These are phyloP conservation scores for Charadrius vociferus DNA, from an alignment of 2,113 vertebrate genomes.

Conservation along the genomic window DNA sequence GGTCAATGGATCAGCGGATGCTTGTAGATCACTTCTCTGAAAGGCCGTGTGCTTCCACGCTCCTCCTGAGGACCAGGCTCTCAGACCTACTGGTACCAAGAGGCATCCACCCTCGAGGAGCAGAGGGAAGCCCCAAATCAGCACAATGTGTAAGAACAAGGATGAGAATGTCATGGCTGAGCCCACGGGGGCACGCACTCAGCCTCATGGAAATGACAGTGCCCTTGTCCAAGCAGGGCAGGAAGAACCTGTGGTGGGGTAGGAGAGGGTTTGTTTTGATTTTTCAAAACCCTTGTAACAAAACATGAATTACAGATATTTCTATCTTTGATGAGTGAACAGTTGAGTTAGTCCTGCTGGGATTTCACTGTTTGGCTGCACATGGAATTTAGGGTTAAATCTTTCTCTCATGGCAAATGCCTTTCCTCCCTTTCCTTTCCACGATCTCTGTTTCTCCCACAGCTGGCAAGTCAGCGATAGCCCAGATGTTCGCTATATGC, in stretches of 20 bases:
- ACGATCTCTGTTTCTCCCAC: neutral
- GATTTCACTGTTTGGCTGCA: neutral
- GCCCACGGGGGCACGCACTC: rapidly evolving
- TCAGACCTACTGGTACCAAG: neutral
- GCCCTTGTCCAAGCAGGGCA: neutral
- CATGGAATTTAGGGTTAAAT: neutral
- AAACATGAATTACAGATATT: neutral
- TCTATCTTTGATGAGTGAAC: neutral
- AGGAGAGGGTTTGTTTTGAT: neutral
- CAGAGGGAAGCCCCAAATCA: neutral
- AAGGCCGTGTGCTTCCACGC: rapidly evolving
- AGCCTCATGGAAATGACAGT: neutral
- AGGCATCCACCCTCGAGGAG: neutral
- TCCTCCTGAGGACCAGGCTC: neutral
- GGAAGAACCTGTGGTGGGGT: neutral
- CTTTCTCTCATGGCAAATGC: neutral
- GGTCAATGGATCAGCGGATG: neutral
- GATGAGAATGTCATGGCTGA: neutral
- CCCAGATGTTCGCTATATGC: neutral
- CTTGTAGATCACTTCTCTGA: neutral
- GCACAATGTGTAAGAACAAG: neutral
- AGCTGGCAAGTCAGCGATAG: neutral
- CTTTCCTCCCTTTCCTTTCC: neutral
- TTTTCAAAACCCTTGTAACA: neutral
- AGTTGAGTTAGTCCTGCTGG: neutral